These are phyloP conservation scores for Trachymyrmex cornetzi DNA, from an alignment of 1,140 invertebrate species.

Conservation along the genomic window DNA sequence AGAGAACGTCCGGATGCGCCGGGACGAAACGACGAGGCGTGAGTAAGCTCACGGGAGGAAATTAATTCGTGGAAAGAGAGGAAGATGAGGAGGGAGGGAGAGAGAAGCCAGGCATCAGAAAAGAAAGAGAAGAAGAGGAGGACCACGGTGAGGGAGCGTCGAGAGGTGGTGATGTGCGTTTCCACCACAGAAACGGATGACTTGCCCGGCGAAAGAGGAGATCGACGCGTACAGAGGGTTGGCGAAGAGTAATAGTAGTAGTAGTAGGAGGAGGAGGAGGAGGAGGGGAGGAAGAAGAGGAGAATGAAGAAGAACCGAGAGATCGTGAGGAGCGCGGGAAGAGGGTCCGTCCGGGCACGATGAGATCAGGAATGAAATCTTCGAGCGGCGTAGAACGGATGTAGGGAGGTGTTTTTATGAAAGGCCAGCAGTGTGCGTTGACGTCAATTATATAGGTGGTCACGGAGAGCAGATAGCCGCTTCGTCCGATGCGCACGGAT, in stretches of 20 bases:
- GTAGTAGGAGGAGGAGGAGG: slow-evolving; percentile 75
- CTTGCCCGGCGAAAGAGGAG: slow-evolving; percentile 43
- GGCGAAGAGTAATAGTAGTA: slow-evolving; percentile 27
- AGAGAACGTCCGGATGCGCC: slow-evolving; percentile 34
- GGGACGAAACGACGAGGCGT: slow-evolving; percentile 37
- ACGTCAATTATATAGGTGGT: slow-evolving; percentile 86
- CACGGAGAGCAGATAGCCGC: slow-evolving; percentile 79
- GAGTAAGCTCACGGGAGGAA: slow-evolving; percentile 65
- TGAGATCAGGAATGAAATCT: slow-evolving; percentile 74
- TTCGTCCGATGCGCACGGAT: slow-evolving; percentile 67
- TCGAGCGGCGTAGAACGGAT: slow-evolving; percentile 79
- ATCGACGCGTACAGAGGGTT: slow-evolving; percentile 52
- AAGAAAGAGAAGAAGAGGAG: slow-evolving; percentile 4
- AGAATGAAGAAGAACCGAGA: slow-evolving; percentile 7
- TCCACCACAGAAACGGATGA: slow-evolving; percentile 63
- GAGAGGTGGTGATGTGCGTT: slow-evolving; percentile 52
- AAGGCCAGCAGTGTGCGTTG: slow-evolving; percentile 85
- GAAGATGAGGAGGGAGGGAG: background rate
- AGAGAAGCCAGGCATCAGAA: background rate
- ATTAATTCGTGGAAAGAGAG: slow-evolving; percentile 70
- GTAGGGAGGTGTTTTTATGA: slow-evolving; percentile 86
- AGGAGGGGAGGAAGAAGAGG: slow-evolving; percentile 51
- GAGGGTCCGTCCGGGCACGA: background rate
- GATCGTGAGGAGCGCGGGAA: slow-evolving; percentile 23
- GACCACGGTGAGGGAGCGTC: slow-evolving; percentile 9